These are phyloP conservation scores for Ctenodactylus gundi DNA, from an alignment of 2,113 vertebrate species.

Conservation along the genomic window DNA sequence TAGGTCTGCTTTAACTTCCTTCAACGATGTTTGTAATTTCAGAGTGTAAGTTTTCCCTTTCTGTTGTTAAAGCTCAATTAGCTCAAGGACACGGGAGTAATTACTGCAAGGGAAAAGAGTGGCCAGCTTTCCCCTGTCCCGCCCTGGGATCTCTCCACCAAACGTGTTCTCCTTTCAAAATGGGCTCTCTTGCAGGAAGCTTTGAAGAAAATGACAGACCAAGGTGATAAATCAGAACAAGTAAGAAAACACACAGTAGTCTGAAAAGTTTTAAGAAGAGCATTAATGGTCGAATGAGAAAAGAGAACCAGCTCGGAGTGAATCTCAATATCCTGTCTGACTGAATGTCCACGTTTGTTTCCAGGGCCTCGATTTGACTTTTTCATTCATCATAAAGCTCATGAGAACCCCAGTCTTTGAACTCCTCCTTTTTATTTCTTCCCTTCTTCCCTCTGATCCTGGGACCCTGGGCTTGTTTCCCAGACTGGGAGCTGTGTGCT, in stretches of 20 bases:
- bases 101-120: fast-evolving
- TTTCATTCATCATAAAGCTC: background rate
- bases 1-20: too few species aligned
- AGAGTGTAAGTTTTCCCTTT: too few species aligned
- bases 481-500: background rate
- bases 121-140: background rate
- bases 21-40: too few species aligned
- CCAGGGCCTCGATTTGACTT: background rate
- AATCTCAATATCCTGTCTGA: background rate
- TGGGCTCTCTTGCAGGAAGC: background rate
- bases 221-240: background rate
- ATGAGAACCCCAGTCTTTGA: background rate
- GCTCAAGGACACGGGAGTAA: background rate
- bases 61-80: too few species aligned
- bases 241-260: background rate
- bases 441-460: background rate
- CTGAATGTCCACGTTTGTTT: background rate
- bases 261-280: background rate
- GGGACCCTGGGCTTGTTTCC: background rate
- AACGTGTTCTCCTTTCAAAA: background rate
- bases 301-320: background rate
- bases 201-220: background rate
- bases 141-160: background rate
- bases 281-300: background rate
- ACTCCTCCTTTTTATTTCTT: background rate